These are phyloP conservation scores for Acanthosepion lycidas DNA, from an alignment of 2,888 invertebrate genomes.

Conservation along the genomic window DNA sequence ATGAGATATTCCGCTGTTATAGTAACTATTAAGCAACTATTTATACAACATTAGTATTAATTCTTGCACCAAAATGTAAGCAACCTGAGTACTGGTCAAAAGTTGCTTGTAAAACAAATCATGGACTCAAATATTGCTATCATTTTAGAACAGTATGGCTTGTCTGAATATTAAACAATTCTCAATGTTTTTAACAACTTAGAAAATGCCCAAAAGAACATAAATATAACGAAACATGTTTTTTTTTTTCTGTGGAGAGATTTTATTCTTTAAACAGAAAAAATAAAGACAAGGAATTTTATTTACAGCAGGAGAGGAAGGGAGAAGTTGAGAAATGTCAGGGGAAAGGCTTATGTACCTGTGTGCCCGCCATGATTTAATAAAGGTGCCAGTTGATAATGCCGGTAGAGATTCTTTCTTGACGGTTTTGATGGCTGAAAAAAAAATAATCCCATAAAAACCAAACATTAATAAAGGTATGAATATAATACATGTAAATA, in stretches of 20 bases:
- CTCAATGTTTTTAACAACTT: too few relatives aligned
- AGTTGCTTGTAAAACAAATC: too few relatives aligned
- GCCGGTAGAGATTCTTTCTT: neutral
- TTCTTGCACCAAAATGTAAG: too few relatives aligned
- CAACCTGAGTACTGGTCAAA: too few relatives aligned
- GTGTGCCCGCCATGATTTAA: neutral
- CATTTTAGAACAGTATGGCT: too few relatives aligned
- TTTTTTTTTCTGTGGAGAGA: neutral
- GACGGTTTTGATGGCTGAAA: neutral
- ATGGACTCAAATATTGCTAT: too few relatives aligned
- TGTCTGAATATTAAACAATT: too few relatives aligned
- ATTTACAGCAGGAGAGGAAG: neutral
- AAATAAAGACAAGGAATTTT: neutral
- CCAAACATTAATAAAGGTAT: neutral
- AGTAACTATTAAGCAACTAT: too few relatives aligned
- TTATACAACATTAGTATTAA: too few relatives aligned
- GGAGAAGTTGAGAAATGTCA: neutral
- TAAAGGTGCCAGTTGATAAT: constrained; percentile 38
- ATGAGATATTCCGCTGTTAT: too few relatives aligned
- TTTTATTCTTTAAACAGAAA: neutral
- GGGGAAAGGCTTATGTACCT: neutral
- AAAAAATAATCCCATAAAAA: neutral
- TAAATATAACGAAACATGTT: neutral
- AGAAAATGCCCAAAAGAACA: too few relatives aligned
- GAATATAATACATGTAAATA: too few relatives aligned